Evolutionary conservation across 2,888 invertebrate genomes (phyloP).

Genomic region (Cataglyphis cursor): DNA sequence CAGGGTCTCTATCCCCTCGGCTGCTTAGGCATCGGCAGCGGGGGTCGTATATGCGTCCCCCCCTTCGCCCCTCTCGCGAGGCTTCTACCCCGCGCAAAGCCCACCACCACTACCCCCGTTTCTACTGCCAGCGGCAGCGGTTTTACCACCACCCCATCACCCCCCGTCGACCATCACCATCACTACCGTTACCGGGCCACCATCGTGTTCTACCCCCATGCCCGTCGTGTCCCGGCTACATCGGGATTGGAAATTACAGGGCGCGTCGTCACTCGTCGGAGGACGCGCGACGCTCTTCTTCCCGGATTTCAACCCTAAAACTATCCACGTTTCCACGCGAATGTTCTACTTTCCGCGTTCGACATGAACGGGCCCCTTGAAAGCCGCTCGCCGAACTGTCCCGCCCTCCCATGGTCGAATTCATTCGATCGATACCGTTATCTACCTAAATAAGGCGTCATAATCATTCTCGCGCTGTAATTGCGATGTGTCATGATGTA

Average conservation of each 20-base stretch:
- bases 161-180: slow-evolving; percentile 33
- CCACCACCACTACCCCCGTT: slow-evolving; percentile 59
- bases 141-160: slow-evolving; percentile 45
- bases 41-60: slow-evolving; percentile 57
- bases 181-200: slow-evolving; percentile 38
- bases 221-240: slow-evolving; percentile 39
- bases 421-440: slow-evolving; percentile 43
- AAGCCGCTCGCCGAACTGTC: slow-evolving; percentile 53
- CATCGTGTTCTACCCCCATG: slow-evolving; percentile 30
- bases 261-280: slow-evolving; percentile 66
- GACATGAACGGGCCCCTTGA: slow-evolving; percentile 70
- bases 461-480: slow-evolving; percentile 17
- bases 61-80: slow-evolving; percentile 49
- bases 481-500: slow-evolving; percentile 21
- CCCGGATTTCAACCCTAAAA: slow-evolving; percentile 32
- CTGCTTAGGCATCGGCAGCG: slow-evolving; percentile 49
- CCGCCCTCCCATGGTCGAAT: slow-evolving; percentile 18
- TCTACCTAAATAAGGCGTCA: slow-evolving; percentile 19
- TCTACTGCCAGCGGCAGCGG: slow-evolving; percentile 38
- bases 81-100: slow-evolving; percentile 68
- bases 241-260: slow-evolving; percentile 74
- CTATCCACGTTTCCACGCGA: slow-evolving; percentile 21
- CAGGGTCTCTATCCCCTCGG: slow-evolving; percentile 52
- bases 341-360: slow-evolving; percentile 41
- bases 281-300: slow-evolving; percentile 42